Evolutionary conservation across 2,888 invertebrate genomes (phyloP).

Genomic region (Phengaris arion): DNA sequence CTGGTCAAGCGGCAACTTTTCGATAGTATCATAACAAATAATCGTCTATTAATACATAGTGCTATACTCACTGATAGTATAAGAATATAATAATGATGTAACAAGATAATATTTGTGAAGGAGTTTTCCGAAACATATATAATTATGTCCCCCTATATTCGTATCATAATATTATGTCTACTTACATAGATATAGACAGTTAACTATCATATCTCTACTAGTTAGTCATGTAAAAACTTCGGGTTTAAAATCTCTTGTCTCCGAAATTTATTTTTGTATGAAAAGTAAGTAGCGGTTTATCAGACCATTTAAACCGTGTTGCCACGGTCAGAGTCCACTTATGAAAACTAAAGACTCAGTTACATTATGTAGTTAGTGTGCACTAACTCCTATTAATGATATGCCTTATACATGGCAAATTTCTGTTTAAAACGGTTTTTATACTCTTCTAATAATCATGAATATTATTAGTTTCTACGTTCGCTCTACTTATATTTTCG

Average conservation of each 20-base stretch:
- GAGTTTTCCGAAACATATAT: neutral
- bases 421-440: neutral
- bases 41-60: no score
- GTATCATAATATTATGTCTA: neutral
- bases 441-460: neutral
- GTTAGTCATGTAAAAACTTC: neutral
- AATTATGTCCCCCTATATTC: neutral
- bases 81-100: no score
- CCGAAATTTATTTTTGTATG: neutral
- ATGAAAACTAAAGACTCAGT: neutral
- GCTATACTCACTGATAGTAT: no score
- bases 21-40: no score
- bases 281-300: neutral
- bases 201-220: neutral
- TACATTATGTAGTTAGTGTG: neutral
- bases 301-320: neutral
- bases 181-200: neutral
- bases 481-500: neutral
- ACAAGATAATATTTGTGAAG: no score
- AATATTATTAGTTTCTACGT: neutral
- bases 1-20: no score
- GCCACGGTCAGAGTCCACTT: neutral
- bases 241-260: neutral
- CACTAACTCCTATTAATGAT: neutral
- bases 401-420: neutral